Percentiles rank a stretch among this genome's conserved stretches.
Conservation (phyloP, 2,797 vertebrate genomes). For the Chelmon rostratus region DNA sequence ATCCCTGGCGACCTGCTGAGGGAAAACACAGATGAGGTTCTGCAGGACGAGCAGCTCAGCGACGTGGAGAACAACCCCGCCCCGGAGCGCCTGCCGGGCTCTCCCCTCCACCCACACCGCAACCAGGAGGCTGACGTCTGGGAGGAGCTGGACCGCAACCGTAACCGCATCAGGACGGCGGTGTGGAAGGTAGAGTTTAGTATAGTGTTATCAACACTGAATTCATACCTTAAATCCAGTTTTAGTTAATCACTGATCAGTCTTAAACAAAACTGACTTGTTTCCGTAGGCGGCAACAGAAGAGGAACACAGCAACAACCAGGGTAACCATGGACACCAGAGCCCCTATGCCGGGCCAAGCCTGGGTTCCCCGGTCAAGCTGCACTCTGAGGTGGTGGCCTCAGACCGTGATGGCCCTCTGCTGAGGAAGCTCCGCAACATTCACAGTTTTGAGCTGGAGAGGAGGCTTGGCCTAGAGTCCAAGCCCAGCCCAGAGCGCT, state of each 20-base stretch:
- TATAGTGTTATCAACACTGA: neutral
- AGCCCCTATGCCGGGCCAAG: conserved; percentile 89
- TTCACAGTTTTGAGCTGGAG: conserved; percentile 97
- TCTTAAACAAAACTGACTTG: neutral
- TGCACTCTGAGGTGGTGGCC: conserved; percentile 89
- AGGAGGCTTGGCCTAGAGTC: conserved; percentile 91
- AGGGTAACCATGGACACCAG: conserved; percentile 89
- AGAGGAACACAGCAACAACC: conserved; percentile 93
- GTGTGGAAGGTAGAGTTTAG: conserved; percentile 89
- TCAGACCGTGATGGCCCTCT: conserved; percentile 92
- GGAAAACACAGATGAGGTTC: conserved; percentile 98
- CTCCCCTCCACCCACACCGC: conserved; percentile 87
- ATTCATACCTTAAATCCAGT: neutral
- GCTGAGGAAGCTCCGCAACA: conserved; percentile 94
- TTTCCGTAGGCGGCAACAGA: conserved; percentile 88
- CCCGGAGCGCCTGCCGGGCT: conserved; percentile 88
- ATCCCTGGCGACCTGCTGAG: conserved; percentile 95
- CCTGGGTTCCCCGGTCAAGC: conserved; percentile 92
- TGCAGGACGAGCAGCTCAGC: conserved; percentile 97
- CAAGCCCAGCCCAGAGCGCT: conserved; percentile 93
- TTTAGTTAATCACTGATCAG: neutral
- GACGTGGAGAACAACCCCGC: conserved; percentile 95
- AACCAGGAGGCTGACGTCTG: conserved; percentile 96
- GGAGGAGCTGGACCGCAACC: conserved; percentile 97
- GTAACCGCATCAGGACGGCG: conserved; percentile 91